These are phyloP conservation scores for Tinea semifulvella DNA, from an alignment of 2,888 invertebrate genomes.

Conservation along the genomic window DNA sequence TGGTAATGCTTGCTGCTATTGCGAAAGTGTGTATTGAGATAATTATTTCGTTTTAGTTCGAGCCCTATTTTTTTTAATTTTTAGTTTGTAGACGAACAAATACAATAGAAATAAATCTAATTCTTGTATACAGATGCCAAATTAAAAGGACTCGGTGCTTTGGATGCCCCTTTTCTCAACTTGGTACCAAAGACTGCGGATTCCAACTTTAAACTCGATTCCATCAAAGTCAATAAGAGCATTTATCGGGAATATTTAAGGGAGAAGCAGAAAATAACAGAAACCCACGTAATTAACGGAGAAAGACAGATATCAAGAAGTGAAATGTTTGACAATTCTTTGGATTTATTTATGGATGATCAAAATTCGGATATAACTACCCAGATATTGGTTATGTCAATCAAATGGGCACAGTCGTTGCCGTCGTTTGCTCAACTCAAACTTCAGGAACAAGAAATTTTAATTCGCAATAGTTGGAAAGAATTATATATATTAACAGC, in stretches of 20 bases:
- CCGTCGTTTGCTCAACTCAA: constrained; percentile 76
- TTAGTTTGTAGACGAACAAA: no score
- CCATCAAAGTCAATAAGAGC: constrained; percentile 6
- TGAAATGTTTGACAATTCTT: neutral
- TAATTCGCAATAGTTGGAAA: constrained; percentile 84
- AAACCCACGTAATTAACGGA: neutral
- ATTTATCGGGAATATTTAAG: constrained; percentile 3
- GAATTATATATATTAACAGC: constrained; percentile 85
- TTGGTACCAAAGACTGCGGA: neutral
- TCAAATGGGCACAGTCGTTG: constrained; percentile 83
- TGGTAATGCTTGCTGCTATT: no score
- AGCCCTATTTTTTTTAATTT: no score
- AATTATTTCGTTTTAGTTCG: no score
- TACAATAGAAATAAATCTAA: no score
- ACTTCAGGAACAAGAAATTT: constrained; percentile 72
- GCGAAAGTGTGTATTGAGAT: no score
- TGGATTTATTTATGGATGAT: neutral
- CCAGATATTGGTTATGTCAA: constrained; percentile 77
- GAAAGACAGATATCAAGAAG: neutral
- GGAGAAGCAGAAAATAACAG: constrained; percentile 5
- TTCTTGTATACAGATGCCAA: neutral
- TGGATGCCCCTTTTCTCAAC: neutral
- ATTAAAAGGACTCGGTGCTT: neutral
- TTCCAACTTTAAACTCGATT: neutral
- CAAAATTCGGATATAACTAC: constrained; percentile 32